Base-by-base conservation (phyloP, 2,113 vertebrate genomes). In the Gallinago media region DNA sequence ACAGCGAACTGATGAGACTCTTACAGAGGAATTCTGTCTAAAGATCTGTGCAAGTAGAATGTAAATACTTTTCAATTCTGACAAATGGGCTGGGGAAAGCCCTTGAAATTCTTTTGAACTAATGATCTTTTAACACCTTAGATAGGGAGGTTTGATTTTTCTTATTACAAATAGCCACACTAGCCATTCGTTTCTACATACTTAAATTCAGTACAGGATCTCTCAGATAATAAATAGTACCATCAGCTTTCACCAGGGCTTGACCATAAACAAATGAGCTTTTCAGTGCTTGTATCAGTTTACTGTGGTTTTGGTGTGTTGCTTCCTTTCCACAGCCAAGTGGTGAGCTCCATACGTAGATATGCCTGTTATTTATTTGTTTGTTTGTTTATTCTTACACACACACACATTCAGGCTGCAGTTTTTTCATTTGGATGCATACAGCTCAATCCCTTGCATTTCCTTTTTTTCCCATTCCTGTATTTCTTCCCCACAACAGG, bases 211-310 rank as follows among this genome's bases (percentile, higher is more conserved):
- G 42, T 47, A 83, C 55, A 90, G 80, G 55, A 96, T 77, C 61
- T 94, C 95, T 88, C 96, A 93, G 92, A 61, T 94, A 95, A 97
- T 92, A 94, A 97, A 97, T 67, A 96, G 89, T 47, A 59, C 84
- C 90, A 81, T 73, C 91, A 94, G 85, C 77, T 97, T 96, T 94
- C 96, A 97, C 90, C 70, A 93, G 11, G 15, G 77, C 84, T 91
- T 81, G 66, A 36, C 61, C 36, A 13, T 36, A 81, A 84, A 96
- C 85, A 97, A 95, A 98, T 93, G 73, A 97, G 89, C 94, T 97
- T 97, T 97, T 97, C 97, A 97, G 85, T 94, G 85, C 93, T 95
- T 88, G 31, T 61, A 91, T 96, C 92, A 44, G 56, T 94, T 97
- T 96, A 88, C 96, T 94, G 92, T 52, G 20, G 86, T 52, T 92